These are phyloP conservation scores for Selene dorsalis DNA, from an alignment of 2,797 vertebrate species.

Conservation along the genomic window DNA sequence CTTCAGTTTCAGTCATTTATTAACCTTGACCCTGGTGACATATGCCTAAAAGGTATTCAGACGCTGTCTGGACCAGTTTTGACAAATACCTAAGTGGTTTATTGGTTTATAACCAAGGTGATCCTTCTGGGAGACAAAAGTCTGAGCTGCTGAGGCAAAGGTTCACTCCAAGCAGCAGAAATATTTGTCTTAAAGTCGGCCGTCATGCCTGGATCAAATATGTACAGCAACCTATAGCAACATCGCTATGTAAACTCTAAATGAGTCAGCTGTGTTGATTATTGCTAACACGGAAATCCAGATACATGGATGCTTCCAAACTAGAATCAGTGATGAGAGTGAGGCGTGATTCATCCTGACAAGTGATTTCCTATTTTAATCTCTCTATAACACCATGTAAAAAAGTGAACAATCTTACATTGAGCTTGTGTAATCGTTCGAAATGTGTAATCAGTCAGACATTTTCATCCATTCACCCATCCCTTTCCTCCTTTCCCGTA, in stretches of 20 bases:
- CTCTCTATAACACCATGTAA: background rate
- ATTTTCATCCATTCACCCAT: too few relatives aligned
- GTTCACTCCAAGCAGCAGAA: slow-evolving; percentile 57
- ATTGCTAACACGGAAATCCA: slow-evolving; percentile 52
- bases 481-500: background rate
- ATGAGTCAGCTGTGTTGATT: slow-evolving; percentile 50
- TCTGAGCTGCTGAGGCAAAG: slow-evolving; percentile 28
- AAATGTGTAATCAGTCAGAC: background rate
- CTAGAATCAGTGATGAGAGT: background rate
- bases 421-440: background rate
- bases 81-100: slow-evolving; percentile 64
- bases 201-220: slow-evolving; percentile 64
- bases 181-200: slow-evolving; percentile 57
- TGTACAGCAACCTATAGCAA: slow-evolving; percentile 66
- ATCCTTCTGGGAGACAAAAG: slow-evolving; percentile 51
- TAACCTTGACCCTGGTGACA: slow-evolving; percentile 50
- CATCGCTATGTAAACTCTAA: slow-evolving; percentile 42
- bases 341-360: slow-evolving; percentile 23
- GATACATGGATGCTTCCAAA: slow-evolving; percentile 3
- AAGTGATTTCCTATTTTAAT: slow-evolving; percentile 10
- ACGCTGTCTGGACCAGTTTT: slow-evolving; percentile 69
- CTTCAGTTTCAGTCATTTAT: slow-evolving; percentile 38
- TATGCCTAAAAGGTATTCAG: slow-evolving; percentile 47
- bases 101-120: slow-evolving; percentile 52
- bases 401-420: background rate